These are phyloP conservation scores for Junonia oenone DNA, from an alignment of 2,888 invertebrate genomes.

Conservation along the genomic window DNA sequence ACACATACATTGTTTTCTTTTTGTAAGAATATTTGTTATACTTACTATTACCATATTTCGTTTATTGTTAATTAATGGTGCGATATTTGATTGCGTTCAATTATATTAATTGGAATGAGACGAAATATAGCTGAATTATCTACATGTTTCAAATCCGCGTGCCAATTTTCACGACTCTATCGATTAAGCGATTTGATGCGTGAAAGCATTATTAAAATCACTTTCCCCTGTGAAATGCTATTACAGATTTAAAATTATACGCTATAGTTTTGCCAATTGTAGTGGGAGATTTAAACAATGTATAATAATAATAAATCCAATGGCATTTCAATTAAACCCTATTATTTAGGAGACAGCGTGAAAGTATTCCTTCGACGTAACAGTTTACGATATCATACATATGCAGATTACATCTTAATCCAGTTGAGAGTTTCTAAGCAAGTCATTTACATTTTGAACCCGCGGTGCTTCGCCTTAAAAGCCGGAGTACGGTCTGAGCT, in stretches of 20 bases:
- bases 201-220: neutral
- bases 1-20: too few species aligned
- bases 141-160: neutral
- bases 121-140: neutral
- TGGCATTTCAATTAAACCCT: neutral
- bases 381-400: slow-evolving; percentile 45
- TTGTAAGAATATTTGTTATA: too few species aligned
- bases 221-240: neutral
- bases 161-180: neutral
- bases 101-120: too few species aligned
- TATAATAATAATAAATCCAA: neutral
- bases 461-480: slow-evolving; percentile 56
- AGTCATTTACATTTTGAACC: slow-evolving; percentile 61
- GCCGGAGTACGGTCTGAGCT: slow-evolving; percentile 41
- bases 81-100: too few species aligned
- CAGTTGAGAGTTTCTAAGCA: slow-evolving; percentile 54
- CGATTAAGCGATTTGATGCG: neutral
- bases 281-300: neutral
- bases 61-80: too few species aligned
- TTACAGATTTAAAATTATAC: neutral
- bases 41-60: neutral
- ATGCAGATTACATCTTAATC: slow-evolving; percentile 59
- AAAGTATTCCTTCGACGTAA: slow-evolving; percentile 32
- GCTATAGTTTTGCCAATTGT: neutral
- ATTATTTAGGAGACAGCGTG: slow-evolving; percentile 11